Conservation (phyloP, 2,888 invertebrate species). For the Strigamia transsilvanica region DNA sequence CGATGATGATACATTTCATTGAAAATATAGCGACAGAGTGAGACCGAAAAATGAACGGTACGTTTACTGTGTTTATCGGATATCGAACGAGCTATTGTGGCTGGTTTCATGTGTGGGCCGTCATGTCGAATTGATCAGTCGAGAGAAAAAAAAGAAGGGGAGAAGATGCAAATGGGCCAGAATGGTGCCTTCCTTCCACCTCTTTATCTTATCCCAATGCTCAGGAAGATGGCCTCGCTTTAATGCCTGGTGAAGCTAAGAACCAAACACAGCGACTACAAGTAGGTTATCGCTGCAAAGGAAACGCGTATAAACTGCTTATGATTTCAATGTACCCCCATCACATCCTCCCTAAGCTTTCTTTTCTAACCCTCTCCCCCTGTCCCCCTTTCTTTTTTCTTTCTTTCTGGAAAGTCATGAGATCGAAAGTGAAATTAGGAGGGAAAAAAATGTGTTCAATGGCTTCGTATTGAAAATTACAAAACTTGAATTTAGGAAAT, state of each 20-base stretch:
- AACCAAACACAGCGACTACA: conserved; percentile 23
- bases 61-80: conserved; percentile 30
- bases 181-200: conserved; percentile 21
- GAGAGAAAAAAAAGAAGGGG: background rate
- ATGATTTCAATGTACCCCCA: background rate
- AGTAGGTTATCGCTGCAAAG: conserved; percentile 13
- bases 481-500: conserved; percentile 12
- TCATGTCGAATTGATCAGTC: conserved; percentile 26
- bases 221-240: conserved; percentile 17
- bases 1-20: conserved; percentile 30
- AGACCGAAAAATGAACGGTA: background rate
- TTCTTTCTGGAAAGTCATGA: too few species aligned
- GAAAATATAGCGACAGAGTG: background rate
- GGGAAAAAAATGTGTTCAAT: background rate
- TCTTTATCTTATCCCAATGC: conserved; percentile 18
- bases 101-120: conserved; percentile 7
- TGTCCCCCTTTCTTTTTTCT: background rate
- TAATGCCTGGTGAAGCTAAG: conserved; percentile 18
- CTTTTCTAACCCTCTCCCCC: background rate
- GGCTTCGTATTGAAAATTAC: conserved; percentile 30
- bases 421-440: conserved; percentile 4
- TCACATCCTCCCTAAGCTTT: background rate
- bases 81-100: conserved; percentile 18
- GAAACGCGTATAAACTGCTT: conserved; percentile 24
- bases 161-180: conserved; percentile 20